Evolutionary conservation across 2,113 vertebrate genomes (phyloP).

Genomic region (Aspiorhynchus laticeps): DNA sequence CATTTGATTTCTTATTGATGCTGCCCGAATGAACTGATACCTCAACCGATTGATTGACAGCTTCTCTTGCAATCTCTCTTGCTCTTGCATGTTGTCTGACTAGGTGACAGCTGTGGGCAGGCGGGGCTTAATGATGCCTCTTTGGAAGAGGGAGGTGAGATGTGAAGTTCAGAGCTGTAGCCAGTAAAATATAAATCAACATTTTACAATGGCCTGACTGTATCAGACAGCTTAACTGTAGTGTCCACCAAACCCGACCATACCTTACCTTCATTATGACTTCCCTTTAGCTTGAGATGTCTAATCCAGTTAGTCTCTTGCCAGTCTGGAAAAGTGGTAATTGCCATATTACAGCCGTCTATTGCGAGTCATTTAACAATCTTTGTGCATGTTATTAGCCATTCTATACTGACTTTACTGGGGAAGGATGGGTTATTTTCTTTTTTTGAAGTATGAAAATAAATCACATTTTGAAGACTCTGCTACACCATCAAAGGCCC

Average conservation of each 20-base stretch:
- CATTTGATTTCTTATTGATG: conserved; percentile 55
- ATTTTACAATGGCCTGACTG: conserved; percentile 25
- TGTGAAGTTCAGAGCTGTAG: conserved; percentile 46
- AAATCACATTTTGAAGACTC: background rate
- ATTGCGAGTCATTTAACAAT: conserved; percentile 67
- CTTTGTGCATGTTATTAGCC: conserved; percentile 68
- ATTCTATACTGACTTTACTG: conserved; percentile 64
- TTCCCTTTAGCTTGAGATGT: background rate
- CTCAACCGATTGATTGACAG: conserved; percentile 52
- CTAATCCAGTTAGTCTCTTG: conserved; percentile 5
- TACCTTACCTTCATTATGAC: background rate
- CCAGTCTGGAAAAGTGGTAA: conserved; percentile 16
- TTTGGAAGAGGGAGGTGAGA: conserved; percentile 68
- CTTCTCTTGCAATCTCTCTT: conserved; percentile 59
- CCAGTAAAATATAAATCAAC: conserved; percentile 33
- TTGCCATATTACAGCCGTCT: conserved; percentile 1
- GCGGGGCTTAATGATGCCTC: conserved; percentile 72
- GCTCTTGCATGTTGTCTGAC: conserved; percentile 76
- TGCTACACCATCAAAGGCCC: background rate
- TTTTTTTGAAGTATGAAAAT: background rate
- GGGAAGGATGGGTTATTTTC: background rate
- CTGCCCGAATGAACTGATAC: conserved; percentile 61
- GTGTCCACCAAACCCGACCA: background rate
- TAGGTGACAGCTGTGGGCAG: conserved; percentile 78
- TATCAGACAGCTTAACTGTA: conserved; percentile 42